phyloP scores from a whole-genome alignment of 2,888 invertebrate species.

The Prosapia bicincta region DNA sequence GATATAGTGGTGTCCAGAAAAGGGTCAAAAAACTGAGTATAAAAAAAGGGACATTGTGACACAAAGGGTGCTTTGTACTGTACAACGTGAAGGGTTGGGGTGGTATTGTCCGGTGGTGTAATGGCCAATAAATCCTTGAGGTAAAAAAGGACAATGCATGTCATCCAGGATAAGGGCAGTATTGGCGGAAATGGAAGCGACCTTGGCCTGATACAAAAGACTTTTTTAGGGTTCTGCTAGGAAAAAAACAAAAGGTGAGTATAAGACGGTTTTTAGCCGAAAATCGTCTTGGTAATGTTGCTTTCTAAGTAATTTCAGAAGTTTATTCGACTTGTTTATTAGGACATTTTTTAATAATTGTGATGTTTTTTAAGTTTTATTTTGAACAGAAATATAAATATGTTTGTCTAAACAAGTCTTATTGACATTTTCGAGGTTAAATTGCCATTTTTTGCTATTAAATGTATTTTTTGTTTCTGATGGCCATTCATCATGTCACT shows the following conservation, averaged over 20 bases:
- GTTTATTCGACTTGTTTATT: no score
- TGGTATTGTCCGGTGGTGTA: background rate
- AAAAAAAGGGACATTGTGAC: background rate
- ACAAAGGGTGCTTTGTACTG: background rate
- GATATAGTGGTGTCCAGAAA: background rate
- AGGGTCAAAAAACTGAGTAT: background rate
- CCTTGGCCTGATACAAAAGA: background rate
- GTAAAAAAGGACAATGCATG: constrained; percentile 5
- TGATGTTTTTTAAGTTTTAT: no score
- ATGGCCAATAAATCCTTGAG: constrained; percentile 14
- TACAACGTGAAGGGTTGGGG: background rate
- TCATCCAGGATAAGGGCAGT: background rate
- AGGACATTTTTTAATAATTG: no score
- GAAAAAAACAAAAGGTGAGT: background rate
- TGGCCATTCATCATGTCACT: no score
- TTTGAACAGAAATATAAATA: no score
- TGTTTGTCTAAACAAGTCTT: no score
- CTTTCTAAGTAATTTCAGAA: no score
- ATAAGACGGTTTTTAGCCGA: no score
- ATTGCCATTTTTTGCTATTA: no score
- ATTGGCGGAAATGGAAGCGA: constrained; percentile 11
- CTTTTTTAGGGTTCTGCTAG: background rate
- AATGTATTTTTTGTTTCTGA: no score
- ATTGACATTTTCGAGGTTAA: no score
- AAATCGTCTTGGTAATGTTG: no score